These are phyloP conservation scores for Epizoanthus illoricatus DNA, from an alignment of 92 coral and sea anemone genomes.

Conservation along the genomic window DNA sequence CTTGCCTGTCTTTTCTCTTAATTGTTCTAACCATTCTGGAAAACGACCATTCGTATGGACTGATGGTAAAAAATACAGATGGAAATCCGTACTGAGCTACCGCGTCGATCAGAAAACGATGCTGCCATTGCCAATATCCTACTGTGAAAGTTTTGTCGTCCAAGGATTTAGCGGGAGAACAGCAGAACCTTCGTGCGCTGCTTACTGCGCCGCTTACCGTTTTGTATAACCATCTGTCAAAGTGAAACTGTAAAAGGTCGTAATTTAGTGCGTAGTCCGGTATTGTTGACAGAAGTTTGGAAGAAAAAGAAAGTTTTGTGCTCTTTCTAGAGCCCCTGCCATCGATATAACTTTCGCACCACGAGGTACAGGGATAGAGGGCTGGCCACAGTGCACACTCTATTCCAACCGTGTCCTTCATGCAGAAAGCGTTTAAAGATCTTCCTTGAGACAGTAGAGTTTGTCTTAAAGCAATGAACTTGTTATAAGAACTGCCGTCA, in stretches of 20 bases:
- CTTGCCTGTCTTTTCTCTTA: not conserved
- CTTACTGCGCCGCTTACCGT: not conserved
- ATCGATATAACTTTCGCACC: constrained; percentile 45
- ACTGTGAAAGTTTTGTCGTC: constrained; percentile 32
- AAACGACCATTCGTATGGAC: constrained; percentile 34
- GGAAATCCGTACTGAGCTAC: not conserved
- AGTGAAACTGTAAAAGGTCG: constrained; percentile 35
- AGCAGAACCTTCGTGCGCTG: not conserved
- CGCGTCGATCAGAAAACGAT: constrained; percentile 7
- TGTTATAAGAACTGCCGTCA: not conserved
- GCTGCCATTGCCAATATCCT: constrained; percentile 20
- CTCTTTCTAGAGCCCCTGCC: not conserved
- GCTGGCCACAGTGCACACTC: constrained; percentile 54
- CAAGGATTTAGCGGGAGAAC: constrained; percentile 30
- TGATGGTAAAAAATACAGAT: constrained; percentile 8
- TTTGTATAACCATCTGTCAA: constrained; percentile 41
- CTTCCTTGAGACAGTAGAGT: not conserved
- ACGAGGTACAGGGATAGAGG: constrained; percentile 29
- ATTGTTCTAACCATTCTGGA: constrained; percentile 1
- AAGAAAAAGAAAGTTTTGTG: constrained; percentile 27
- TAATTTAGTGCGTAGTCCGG: constrained; percentile 36
- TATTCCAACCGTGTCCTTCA: constrained; percentile 28
- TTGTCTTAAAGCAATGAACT: not conserved
- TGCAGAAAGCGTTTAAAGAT: constrained; percentile 8
- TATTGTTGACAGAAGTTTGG: constrained; percentile 31